phyloP scores from a whole-genome alignment of 53 echinoderm and acorn worm genomes.

The Henricia sp. region DNA sequence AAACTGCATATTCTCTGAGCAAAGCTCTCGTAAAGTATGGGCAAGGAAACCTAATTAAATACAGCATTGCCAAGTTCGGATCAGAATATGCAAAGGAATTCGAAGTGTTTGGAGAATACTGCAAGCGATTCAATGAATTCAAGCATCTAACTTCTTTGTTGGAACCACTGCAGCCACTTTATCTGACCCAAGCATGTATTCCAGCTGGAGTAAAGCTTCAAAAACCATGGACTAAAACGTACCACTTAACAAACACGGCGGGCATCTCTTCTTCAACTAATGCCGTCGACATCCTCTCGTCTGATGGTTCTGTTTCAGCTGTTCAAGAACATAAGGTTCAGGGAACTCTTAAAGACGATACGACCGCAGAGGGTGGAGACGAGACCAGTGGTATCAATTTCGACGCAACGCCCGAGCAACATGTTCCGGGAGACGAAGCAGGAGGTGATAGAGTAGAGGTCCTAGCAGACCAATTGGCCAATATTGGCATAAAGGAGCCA shows the following conservation, averaged over 20 bases:
- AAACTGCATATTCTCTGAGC: constrained; percentile 9
- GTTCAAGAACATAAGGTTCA: neutral
- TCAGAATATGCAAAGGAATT: constrained; percentile 1
- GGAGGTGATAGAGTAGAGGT: neutral
- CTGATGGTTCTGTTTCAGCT: too few species aligned
- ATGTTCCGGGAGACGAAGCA: neutral
- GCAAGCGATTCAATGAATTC: neutral
- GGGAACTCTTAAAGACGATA: neutral
- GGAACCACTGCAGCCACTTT: neutral
- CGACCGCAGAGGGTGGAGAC: neutral
- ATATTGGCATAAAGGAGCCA: neutral
- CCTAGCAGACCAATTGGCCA: neutral
- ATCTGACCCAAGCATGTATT: neutral
- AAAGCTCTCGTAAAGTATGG: constrained; percentile 27
- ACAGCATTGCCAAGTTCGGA: constrained; percentile 21
- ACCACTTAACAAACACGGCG: neutral
- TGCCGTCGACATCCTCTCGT: too few species aligned
- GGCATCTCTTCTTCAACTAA: too few species aligned
- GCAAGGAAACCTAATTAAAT: neutral
- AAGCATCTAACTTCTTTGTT: neutral
- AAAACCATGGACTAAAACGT: constrained; percentile 12
- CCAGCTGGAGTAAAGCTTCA: constrained; percentile 8
- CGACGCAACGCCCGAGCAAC: neutral
- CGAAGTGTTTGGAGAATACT: neutral
- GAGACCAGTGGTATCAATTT: neutral